Evolutionary conservation across 2,888 invertebrate species (phyloP), one percentile per base, ranked within the genome.

Genomic region (Diloba caeruleocephala): DNA sequence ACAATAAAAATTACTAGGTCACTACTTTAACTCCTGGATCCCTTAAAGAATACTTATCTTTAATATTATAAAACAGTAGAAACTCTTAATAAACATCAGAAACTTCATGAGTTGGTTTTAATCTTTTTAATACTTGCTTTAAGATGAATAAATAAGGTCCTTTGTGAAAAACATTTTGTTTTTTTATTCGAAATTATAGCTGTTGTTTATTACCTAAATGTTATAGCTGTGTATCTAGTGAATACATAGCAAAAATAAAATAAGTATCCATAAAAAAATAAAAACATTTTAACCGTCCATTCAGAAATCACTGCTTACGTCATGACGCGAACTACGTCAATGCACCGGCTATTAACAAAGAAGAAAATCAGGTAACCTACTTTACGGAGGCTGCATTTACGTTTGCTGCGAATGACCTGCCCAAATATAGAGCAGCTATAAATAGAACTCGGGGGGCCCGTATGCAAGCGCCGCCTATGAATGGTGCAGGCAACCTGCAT

Each of bases 281-380:
- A 15, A 26, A 56, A 8, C 9, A 7, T 26, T 28, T 14, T 12
- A 29, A 13, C 31, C 15, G 7, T 15, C 17, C 32, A 54, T 51
- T 55, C 37, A 54, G 70, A 73, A 69, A 57, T 52, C 36, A 19
- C 45, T 41, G 64, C 74, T 87, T 81, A 91, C 92, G 92, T 92
- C 92, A 92, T 73, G 51, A 73, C 59, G 68, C 74, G 69, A 79
- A 60, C 81, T 87, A 91, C 91, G 91, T 90, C 92, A 92, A 80
- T 76, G 83, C 80, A 80, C 63, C 70, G 73, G 58, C 80, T 77
- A 82, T 83, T 85, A 87, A 87, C 90, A 88, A 90, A 89, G 89
- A 90, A 89, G 89, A 85, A 87, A 92, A 91, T 87, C 90, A 91
- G 92, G 92, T 92, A 89, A 93, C 92, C 92, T 88, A 92, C 73